Conservation (phyloP, 2,888 invertebrate genomes). For the Ophion ellenae region DNA sequence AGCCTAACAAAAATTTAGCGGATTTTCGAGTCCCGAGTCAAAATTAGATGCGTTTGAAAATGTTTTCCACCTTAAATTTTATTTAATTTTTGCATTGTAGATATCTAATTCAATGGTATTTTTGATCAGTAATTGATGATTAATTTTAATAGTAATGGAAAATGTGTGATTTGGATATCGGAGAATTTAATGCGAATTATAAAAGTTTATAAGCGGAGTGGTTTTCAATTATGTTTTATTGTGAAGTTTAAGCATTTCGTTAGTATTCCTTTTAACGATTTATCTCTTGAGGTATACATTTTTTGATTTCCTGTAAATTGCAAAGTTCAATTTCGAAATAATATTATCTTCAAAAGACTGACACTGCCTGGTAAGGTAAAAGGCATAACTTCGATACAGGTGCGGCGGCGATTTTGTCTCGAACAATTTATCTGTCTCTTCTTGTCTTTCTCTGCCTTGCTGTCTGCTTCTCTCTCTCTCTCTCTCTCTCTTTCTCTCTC, state of each 20-base stretch:
- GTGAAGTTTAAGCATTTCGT: background rate
- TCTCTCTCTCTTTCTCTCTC: constrained; percentile 22
- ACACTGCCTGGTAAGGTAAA: background rate
- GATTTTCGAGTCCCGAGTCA: too few relatives aligned
- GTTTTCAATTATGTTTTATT: background rate
- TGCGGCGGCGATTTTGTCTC: constrained; percentile 48
- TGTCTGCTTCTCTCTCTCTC: constrained; percentile 15
- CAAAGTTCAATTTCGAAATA: background rate
- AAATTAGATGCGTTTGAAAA: background rate
- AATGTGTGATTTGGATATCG: background rate
- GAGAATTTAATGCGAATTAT: background rate
- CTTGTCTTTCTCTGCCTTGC: background rate
- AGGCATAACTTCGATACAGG: constrained; percentile 10
- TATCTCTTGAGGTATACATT: background rate
- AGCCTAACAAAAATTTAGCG: too few relatives aligned
- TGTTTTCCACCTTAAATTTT: background rate
- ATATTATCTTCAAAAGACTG: background rate
- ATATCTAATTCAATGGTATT: too few relatives aligned
- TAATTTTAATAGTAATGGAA: background rate
- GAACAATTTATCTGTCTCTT: constrained; percentile 37
- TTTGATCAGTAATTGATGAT: too few relatives aligned
- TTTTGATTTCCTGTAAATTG: background rate
- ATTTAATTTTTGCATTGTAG: background rate
- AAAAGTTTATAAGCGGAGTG: background rate
- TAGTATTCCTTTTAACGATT: background rate